phyloP scores from a whole-genome alignment of 2,888 invertebrate species.

The Pseudococcus jackbeardsleyi region DNA sequence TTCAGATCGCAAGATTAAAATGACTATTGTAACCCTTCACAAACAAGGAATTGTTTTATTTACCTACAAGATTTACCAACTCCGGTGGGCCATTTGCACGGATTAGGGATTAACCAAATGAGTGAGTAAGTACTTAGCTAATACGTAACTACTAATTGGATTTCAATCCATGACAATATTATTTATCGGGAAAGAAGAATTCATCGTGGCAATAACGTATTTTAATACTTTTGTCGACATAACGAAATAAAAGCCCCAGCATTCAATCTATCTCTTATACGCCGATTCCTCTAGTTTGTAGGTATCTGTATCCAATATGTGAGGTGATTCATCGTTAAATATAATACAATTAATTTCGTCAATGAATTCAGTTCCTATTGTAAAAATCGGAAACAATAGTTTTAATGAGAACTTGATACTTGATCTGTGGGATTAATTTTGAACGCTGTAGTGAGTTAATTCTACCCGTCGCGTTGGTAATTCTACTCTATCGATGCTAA shows the following conservation, averaged over 20 bases:
- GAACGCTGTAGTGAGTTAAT: no score
- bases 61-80: no score
- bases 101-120: background rate
- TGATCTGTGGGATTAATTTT: background rate
- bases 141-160: background rate
- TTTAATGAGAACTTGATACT: background rate
- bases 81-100: no score
- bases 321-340: background rate
- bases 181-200: background rate
- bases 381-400: background rate
- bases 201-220: background rate
- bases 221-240: background rate
- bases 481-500: no score
- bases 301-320: background rate
- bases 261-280: background rate
- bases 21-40: no score
- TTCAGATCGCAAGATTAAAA: no score
- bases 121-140: background rate
- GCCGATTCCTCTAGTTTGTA: background rate
- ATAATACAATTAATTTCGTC: constrained; percentile 4
- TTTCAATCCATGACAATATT: background rate
- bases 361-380: background rate
- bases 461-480: no score
- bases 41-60: no score
- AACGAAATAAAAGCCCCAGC: background rate